Percentiles rank a stretch among this genome's conserved stretches.
Evolutionary conservation across 2,797 vertebrate genomes (phyloP).

Genomic region (Oreochromis grahami): DNA sequence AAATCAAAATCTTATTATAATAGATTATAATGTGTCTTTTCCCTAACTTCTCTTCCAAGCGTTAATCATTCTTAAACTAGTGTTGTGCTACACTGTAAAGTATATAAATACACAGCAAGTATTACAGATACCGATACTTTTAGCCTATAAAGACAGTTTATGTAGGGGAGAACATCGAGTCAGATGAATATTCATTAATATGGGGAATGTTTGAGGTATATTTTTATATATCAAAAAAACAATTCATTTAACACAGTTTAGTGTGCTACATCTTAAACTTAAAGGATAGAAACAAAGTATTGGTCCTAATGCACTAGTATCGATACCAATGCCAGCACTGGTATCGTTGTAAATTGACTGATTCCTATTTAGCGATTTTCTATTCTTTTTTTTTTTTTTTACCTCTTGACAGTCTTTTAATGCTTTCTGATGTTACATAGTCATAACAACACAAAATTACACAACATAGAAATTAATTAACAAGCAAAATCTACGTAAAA

Average conservation of each 20-base stretch:
- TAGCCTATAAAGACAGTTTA: not conserved
- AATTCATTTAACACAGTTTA: not conserved
- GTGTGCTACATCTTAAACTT: not conserved
- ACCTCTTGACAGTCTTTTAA: too few species aligned
- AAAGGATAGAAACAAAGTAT: not conserved
- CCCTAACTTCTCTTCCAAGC: rapidly evolving
- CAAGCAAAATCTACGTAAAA: too few species aligned
- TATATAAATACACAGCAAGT: not conserved
- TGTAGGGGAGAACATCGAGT: not conserved
- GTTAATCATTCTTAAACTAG: not conserved
- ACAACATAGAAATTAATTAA: too few species aligned
- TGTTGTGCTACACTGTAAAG: not conserved
- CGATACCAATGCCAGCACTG: not conserved
- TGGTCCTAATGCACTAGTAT: not conserved
- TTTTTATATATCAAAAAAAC: not conserved
- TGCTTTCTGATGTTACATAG: too few species aligned
- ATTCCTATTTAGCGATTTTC: not conserved
- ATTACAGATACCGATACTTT: rapidly evolving
- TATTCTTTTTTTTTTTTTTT: too few species aligned
- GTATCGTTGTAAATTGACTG: rapidly evolving
- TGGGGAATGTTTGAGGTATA: not conserved
- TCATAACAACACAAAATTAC: too few species aligned
- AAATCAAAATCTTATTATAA: not conserved
- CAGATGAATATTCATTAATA: not conserved
- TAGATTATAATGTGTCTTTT: not conserved